Base-by-base conservation (phyloP, 2,888 invertebrate genomes). In the Leptura quadrifasciata region DNA sequence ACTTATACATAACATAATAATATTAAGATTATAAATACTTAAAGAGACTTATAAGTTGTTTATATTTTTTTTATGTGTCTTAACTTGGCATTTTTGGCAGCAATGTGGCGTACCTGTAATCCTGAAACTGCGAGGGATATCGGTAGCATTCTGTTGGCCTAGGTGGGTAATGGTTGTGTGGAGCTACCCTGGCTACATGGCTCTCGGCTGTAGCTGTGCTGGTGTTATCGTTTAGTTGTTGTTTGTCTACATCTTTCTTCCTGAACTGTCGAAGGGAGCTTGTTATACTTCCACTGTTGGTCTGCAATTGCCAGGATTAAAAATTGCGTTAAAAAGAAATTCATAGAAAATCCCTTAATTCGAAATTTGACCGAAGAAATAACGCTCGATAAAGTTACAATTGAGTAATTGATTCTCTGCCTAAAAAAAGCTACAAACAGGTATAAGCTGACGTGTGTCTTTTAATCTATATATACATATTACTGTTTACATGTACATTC, bases 131-230 rank as follows among this genome's bases (percentile, higher is more conserved):
- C 39, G 83, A 81, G 75, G 85, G 75, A 69, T 80, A 84, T n/a
- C 83, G 76, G 70, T 84, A 87, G 60, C 82, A 85, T 57, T 88
- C 88, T 74, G 82, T 84, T 20, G 72, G 47, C 71, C 75, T 65
- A 31, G 84, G 78, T 8, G 88, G 88, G 76, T 88, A 88, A 74
- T 89, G 88, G 72, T 86, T 87, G 74, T 89, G 89, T 5, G 89
- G 89, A 18, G 89, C 88, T 35, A 89, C 89, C 72, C 89, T 84
- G 10, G 89, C 89, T 80, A 89, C 87, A 76, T 88, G 88, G 71
- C 86, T 86, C 63, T 79, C 84, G 20, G 80, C 58, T 65, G 79
- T 75, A 9, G 75, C 70, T 57, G 70, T 75, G 65, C 63, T 73
- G 76, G 24, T 72, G n/a, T n/a, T n/a, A 39, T 82, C 81, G 58